Evolutionary conservation across 2,113 vertebrate species (phyloP).

Genomic region (Bungarus multicinctus): DNA sequence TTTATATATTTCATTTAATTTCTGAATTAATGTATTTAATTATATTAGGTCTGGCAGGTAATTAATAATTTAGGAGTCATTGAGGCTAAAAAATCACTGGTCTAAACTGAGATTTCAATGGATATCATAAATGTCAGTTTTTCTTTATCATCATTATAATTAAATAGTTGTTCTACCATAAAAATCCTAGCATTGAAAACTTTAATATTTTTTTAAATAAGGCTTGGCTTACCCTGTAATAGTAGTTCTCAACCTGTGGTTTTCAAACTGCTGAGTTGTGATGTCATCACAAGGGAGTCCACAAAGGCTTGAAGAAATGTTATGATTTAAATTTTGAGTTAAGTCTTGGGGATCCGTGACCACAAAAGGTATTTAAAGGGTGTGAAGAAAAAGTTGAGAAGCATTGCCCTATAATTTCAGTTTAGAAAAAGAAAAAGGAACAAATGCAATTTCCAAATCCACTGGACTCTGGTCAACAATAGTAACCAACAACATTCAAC

Average conservation of each 20-base stretch:
- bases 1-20: background rate
- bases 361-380: no score
- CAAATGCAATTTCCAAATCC: background rate
- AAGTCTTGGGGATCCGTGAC: no score
- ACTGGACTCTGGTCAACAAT: background rate
- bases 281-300: no score
- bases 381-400: no score
- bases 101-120: background rate
- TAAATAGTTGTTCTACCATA: background rate
- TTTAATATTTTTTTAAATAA: background rate
- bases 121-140: background rate
- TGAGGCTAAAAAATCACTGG: background rate
- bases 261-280: no score
- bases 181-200: background rate
- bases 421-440: background rate
- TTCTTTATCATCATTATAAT: background rate
- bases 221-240: background rate
- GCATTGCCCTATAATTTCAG: background rate
- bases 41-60: background rate
- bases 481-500: background rate
- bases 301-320: background rate
- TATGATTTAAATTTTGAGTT: background rate
- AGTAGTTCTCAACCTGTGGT: background rate
- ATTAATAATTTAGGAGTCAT: background rate
- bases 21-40: background rate